Conservation (phyloP, 2,797 vertebrate species). For the Rhynchonycteris naso region DNA sequence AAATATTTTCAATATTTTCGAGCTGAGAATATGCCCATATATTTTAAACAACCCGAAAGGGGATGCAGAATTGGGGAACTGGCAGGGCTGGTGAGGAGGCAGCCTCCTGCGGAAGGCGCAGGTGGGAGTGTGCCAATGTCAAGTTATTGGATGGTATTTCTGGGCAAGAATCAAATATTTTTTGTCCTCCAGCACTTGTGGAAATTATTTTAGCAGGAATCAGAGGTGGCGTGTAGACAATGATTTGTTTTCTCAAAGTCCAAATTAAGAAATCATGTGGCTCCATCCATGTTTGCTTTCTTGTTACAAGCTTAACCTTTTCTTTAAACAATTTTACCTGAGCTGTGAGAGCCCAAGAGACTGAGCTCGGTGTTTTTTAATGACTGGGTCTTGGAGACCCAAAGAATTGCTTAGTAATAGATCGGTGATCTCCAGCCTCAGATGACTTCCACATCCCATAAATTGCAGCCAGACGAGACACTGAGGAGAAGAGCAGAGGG, state of each 20-base stretch:
- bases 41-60: constrained; percentile 73
- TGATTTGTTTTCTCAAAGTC: constrained; percentile 62
- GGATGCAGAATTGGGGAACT: constrained; percentile 54
- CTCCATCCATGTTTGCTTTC: constrained; percentile 64
- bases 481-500: constrained; percentile 71
- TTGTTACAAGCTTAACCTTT: constrained; percentile 35
- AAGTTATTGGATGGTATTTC: constrained; percentile 64
- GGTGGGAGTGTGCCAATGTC: constrained; percentile 46
- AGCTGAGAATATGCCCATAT: constrained; percentile 65
- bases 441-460: constrained; percentile 13
- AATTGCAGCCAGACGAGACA: constrained; percentile 70
- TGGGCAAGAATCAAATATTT: constrained; percentile 73
- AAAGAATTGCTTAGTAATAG: background rate
- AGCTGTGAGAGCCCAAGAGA: background rate
- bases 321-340: background rate
- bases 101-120: constrained; percentile 35
- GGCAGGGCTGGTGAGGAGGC: constrained; percentile 56
- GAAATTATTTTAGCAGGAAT: constrained; percentile 76
- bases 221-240: constrained; percentile 11
- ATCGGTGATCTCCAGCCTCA: background rate
- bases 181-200: constrained; percentile 72
- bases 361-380: background rate
- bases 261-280: constrained; percentile 59
- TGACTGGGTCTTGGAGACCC: background rate
- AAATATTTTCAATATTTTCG: constrained; percentile 70